Conservation (phyloP, 2,888 invertebrate genomes). For the Piscicola geometra region DNA sequence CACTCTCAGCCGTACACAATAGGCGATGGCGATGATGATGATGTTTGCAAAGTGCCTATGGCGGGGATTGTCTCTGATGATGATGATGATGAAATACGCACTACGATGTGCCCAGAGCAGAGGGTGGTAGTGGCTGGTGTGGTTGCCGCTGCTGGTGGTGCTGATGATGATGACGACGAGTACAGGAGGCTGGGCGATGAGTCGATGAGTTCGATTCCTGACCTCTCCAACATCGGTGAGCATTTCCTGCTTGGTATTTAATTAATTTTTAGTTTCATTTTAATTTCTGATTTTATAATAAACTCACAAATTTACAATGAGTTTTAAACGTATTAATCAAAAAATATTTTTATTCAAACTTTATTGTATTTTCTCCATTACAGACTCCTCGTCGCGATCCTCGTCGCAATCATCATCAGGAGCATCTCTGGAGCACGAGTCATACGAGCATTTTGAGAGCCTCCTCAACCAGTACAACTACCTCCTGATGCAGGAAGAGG, state of each 20-base stretch:
- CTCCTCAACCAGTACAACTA: conserved; percentile 40
- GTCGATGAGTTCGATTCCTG: neutral
- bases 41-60: neutral
- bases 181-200: neutral
- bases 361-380: too few relatives aligned
- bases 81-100: conserved; percentile 10
- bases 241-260: neutral
- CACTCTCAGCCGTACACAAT: neutral
- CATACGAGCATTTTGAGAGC: conserved; percentile 38
- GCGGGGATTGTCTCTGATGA: neutral
- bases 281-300: too few relatives aligned
- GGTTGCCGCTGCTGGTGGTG: too few relatives aligned
- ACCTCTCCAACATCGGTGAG: neutral
- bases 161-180: neutral
- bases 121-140: neutral
- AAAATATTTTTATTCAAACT: too few relatives aligned
- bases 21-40: conserved; percentile 15
- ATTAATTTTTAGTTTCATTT: neutral
- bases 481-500: conserved; percentile 43
- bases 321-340: too few relatives aligned
- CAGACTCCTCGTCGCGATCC: neutral
- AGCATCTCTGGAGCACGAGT: conserved; percentile 36
- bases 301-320: too few relatives aligned
- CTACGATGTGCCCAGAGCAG: neutral
- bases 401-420: conserved; percentile 18